Evolutionary conservation across 2,797 vertebrate genomes (phyloP).

Genomic region (Sebastolobus altivelis): DNA sequence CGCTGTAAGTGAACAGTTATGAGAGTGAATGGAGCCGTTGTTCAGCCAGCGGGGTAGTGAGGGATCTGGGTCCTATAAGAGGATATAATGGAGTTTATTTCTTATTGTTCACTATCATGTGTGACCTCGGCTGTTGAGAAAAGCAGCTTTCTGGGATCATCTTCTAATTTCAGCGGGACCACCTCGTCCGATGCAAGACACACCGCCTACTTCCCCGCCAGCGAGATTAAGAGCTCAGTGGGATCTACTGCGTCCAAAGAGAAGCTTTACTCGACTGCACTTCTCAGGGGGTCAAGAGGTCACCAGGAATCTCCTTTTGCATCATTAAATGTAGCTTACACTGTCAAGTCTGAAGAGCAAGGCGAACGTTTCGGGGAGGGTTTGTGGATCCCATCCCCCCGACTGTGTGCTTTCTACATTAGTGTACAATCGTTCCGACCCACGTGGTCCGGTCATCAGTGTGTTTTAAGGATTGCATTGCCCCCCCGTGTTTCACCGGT

Average conservation of each 20-base stretch:
- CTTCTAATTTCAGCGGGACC: slow-evolving; percentile 40
- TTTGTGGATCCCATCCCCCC: not conserved
- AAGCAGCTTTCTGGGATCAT: slow-evolving; percentile 57
- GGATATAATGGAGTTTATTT: slow-evolving; percentile 25
- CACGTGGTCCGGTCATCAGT: slow-evolving; percentile 24
- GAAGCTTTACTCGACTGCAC: slow-evolving; percentile 37
- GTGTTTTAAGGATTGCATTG: slow-evolving; percentile 65
- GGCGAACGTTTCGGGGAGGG: slow-evolving; percentile 35
- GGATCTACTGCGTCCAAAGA: slow-evolving; percentile 43
- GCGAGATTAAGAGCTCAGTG: slow-evolving; percentile 48
- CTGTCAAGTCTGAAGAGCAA: slow-evolving; percentile 57
- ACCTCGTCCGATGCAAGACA: slow-evolving; percentile 33
- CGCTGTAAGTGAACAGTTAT: slow-evolving; percentile 1
- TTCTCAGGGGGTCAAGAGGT: slow-evolving; percentile 41
- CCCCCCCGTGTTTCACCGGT: slow-evolving; percentile 51
- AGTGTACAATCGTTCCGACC: slow-evolving; percentile 71
- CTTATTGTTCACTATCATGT: slow-evolving; percentile 27
- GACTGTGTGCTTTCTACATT: slow-evolving; percentile 63
- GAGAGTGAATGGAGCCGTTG: not conserved
- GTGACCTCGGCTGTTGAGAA: slow-evolving; percentile 43
- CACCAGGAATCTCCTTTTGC: slow-evolving; percentile 67
- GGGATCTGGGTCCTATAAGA: slow-evolving; percentile 42
- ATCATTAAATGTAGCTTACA: slow-evolving; percentile 57
- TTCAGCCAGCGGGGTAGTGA: slow-evolving; percentile 12
- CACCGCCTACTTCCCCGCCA: slow-evolving; percentile 20